Percentiles rank a stretch among this genome's conserved stretches.
Conservation (phyloP, 1,140 invertebrate species). For the Lasaia peninsularis region DNA sequence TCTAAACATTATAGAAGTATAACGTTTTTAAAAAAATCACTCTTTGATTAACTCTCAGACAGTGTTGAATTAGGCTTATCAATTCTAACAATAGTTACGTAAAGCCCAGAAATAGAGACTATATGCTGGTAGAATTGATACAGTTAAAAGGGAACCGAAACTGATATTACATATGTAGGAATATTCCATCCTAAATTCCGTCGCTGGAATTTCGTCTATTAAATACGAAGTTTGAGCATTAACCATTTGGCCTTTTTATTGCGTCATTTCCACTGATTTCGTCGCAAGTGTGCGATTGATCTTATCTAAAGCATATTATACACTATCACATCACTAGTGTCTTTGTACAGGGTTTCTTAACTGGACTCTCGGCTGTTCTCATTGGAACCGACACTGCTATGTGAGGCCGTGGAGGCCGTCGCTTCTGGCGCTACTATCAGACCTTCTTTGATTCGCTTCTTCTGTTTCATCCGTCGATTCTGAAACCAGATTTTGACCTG, state of each 20-base stretch:
- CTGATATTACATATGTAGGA: no score
- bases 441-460: constrained; percentile 95
- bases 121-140: no score
- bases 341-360: constrained; percentile 42
- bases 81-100: no score
- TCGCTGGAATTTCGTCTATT: background rate
- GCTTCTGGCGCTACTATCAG: constrained; percentile 77
- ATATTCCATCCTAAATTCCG: no score
- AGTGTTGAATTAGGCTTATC: no score
- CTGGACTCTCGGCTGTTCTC: constrained; percentile 81
- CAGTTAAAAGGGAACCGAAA: no score
- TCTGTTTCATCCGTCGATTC: constrained; percentile 95
- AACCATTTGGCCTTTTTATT: background rate
- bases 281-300: constrained; percentile 12
- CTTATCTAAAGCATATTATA: background rate
- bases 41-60: no score
- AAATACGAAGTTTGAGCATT: background rate
- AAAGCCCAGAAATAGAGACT: no score
- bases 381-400: constrained; percentile 70
- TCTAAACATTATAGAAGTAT: no score
- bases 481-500: constrained; percentile 96
- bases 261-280: background rate
- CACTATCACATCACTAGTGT: constrained; percentile 6
- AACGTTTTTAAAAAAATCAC: no score
- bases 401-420: constrained; percentile 48